These are phyloP conservation scores for Eira barbara DNA, from an alignment of 2,113 vertebrate genomes.

Conservation along the genomic window DNA sequence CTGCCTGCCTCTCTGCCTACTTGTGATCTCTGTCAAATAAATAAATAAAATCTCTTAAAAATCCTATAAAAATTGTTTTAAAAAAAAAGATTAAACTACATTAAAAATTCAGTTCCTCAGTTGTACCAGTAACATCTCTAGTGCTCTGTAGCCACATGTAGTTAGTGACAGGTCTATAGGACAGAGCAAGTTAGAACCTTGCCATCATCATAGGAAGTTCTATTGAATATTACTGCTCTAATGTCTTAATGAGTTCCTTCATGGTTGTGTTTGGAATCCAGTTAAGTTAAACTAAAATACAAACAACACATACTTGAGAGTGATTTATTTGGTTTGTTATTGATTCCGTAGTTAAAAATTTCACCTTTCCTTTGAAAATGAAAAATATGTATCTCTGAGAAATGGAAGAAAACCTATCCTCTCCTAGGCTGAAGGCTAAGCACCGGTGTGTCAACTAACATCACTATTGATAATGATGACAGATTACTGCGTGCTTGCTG, in stretches of 20 bases:
- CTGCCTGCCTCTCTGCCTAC: no score
- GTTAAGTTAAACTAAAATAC: not conserved
- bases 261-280: not conserved
- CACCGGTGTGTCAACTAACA: not conserved
- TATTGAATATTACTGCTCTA: not conserved
- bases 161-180: not conserved
- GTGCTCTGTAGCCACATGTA: not conserved
- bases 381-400: conserved; percentile 5
- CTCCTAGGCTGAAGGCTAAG: not conserved
- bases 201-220: not conserved
- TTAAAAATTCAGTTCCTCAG: not conserved
- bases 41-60: no score
- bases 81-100: not conserved
- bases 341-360: not conserved
- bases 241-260: not conserved
- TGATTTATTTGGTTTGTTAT: not conserved
- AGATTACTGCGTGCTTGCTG: not conserved
- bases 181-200: not conserved
- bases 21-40: no score
- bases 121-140: not conserved
- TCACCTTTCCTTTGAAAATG: not conserved
- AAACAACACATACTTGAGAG: not conserved
- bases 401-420: not conserved
- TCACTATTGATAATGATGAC: not conserved
- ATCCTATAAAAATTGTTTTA: no score